Evolutionary conservation across 2,113 vertebrate genomes (phyloP), one percentile per base, ranked within the genome.

Genomic region (Myrmophylax atrothorax): DNA sequence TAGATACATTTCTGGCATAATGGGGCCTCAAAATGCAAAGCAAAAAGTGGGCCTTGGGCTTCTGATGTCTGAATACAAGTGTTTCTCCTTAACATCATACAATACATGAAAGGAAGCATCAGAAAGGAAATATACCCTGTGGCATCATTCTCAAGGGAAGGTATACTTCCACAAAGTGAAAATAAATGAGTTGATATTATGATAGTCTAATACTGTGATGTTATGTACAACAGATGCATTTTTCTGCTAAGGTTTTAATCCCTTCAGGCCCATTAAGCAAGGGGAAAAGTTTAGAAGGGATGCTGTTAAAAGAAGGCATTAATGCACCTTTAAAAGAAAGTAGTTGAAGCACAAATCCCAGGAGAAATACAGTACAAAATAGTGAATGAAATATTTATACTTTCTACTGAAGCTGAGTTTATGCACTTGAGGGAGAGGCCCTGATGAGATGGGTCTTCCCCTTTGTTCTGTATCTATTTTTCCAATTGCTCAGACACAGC

Each of bases 351-450:
- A 93, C 93, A 95, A 95, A 97, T 97, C 95, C 90, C 66, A 69
- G 87, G 89, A 95, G 90, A 87, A 94, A 91, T 95, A 67, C 77
- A 95, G 77, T 95, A 97, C 97, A 97, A 97, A 98, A 97, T 85
- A 93, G 90, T 92, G 93, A 97, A 97, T 98, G 96, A 98, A 98
- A 97, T 98, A 98, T 98, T 98, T 97, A 98, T 97, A 44, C 74
- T 91, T 97, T 97, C 93, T 66, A 95, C 73, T 95, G 96, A 96
- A 97, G 94, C 90, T 84, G 87, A 82, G 74, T 62, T 52, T 69
- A 69, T 93, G 78, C 81, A 96, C 94, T 96, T 81, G 95, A 95
- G 95, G 93, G 95, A 95, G 74, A 96, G 94, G 50, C 89, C 80
- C 94, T 92, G 88, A 95, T 95, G 94, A 93, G 93, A 91, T 87